Conservation (phyloP, 2,797 vertebrate species). For the Sebastes trivittatus region DNA sequence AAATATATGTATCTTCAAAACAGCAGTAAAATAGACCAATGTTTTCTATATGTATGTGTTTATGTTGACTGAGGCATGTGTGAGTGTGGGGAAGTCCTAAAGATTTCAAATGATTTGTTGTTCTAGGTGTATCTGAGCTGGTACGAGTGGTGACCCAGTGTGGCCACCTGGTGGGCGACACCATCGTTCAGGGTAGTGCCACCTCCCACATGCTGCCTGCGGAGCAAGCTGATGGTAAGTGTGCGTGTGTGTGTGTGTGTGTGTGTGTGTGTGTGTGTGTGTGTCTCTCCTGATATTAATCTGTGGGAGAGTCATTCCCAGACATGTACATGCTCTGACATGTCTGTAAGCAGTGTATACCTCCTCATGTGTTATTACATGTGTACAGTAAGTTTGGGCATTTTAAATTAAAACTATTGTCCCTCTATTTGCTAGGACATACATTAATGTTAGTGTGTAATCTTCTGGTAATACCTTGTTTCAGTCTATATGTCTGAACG, state of each 20-base stretch:
- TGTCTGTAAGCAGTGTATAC: not conserved
- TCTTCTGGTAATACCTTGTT: not conserved
- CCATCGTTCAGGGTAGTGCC: slow-evolving; percentile 89
- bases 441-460: not conserved
- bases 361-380: not conserved
- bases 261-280: not conserved
- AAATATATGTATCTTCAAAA: too few relatives aligned
- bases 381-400: not conserved
- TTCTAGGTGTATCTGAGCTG: slow-evolving; percentile 84
- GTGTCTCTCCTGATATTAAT: slow-evolving; percentile 9
- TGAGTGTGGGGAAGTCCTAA: not conserved
- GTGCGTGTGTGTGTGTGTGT: not conserved
- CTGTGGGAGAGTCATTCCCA: slow-evolving; percentile 10
- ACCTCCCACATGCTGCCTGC: slow-evolving; percentile 90
- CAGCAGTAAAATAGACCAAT: not conserved
- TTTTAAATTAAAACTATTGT: not conserved
- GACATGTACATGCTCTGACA: not conserved
- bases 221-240: slow-evolving; percentile 86
- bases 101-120: not conserved
- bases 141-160: slow-evolving; percentile 88
- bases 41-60: not conserved
- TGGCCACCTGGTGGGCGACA: slow-evolving; percentile 90
- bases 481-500: not conserved
- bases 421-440: not conserved
- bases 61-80: not conserved